Evolutionary conservation across 2,797 vertebrate genomes (phyloP), one percentile per base, ranked within the genome.

Genomic region (Manis javanica): DNA sequence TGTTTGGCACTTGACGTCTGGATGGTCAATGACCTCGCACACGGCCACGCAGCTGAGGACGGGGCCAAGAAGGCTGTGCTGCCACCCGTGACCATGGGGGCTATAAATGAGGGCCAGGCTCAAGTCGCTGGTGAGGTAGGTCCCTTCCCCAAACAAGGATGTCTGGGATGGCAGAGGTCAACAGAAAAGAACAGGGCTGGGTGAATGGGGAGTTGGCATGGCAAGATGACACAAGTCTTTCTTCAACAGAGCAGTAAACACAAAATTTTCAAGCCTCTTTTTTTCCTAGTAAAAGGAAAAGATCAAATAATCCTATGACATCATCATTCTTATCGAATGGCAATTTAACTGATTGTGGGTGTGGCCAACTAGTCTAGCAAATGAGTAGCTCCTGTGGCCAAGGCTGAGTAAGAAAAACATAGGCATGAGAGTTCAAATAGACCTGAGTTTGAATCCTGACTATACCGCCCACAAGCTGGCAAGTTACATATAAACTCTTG

Each of bases 91-190:
- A 91, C 99, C 98, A 0, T 99, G 99, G 12, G 99, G 99, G 91
- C 99, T 99, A 85, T 99, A 99, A 49, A 99, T 99, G 39, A 99
- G 98, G 72, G 99, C 99, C 98, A 99, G 99, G 98, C 99, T 99
- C 98, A 99, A 99, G 98, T 99, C 99, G 97, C 99, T 99, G 97
- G 99, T 99, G 95, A 99, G 99, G 98, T 99, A 99, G 82, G 99
- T 99, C 77, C 99, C 99, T 98, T 99, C 99, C 69, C 99, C 99
- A 96, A 99, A 99, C 97, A 99, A 98, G 0, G 99, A 99, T 0
- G 99, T 99, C 99, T 99, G 98, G 63, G 98, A 97, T 0, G 5
- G 92, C 64, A 97, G 96, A 97, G 83, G 37, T 53, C 92, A 87
- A 85, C 19, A 53, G 90, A 91, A 81, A 87, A 92, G 83, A 92